Base-by-base conservation (phyloP, 2,888 invertebrate species). In the Pterobdella sp. region DNA sequence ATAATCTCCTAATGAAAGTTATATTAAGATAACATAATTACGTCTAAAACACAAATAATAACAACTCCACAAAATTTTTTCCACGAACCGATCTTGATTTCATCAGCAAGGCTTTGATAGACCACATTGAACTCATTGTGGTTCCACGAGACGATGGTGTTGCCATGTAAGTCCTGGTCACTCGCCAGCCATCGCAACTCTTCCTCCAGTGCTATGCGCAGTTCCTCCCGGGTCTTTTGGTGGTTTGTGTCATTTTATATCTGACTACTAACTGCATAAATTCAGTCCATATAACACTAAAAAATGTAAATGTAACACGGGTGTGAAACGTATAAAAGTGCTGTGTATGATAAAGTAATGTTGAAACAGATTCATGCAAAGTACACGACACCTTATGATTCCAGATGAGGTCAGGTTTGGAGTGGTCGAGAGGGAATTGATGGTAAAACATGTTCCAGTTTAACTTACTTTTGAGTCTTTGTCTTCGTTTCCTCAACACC, bases 371-470 rank as follows among this genome's bases (percentile, higher is more conserved):
- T 35, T 4, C 1, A 7, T 36, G n/a, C 31, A 35, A 4, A 22
- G 14, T 2, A 1, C 31, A 31, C 22, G 26, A 14, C 75, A 91
- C 92, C 84, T 94, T 95, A 81, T 94, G 94, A 84, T 98, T 99
- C 98, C 98, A 99, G 80, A 98, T 94, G 60, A 99, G 87, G 86
- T 97, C 95, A 0, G 97, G 93, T 83, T 93, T 88, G 74, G 92
- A 90, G 82, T 97, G 97, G 85, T 98, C 95, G 81, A 89, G 89
- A 81, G 89, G 89, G 85, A 98, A 98, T 85, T 93, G 91, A 84
- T 92, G 93, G 85, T 94, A 97, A 86, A 98, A 96, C 78, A 93
- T 87, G 70, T 89, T 88, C 92, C 94, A 94, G 85, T 95, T 95
- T 31, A 91, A 90, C 69, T 78, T 89, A 70, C 90, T 89, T 85